Evolutionary conservation across 2,113 vertebrate genomes (phyloP).

Genomic region (Thalassoma bifasciatum): DNA sequence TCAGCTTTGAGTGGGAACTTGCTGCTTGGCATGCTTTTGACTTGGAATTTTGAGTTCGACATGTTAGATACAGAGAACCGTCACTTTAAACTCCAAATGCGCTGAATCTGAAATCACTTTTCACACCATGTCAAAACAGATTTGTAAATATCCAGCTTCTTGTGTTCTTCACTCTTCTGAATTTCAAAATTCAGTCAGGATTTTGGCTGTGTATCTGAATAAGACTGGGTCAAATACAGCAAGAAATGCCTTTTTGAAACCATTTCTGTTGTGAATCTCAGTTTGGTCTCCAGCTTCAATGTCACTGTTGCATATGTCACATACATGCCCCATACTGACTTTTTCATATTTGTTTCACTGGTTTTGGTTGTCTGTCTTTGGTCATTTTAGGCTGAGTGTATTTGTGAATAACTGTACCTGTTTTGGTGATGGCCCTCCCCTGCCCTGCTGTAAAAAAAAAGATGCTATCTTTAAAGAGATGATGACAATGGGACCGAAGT

Average conservation of each 20-base stretch:
- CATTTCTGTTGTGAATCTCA: background rate
- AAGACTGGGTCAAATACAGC: too few relatives aligned
- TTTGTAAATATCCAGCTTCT: too few relatives aligned
- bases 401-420: slow-evolving; percentile 44
- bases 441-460: slow-evolving; percentile 24
- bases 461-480: slow-evolving; percentile 26
- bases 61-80: too few relatives aligned
- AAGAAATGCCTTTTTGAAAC: background rate
- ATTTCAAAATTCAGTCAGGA: background rate
- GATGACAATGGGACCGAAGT: slow-evolving; percentile 30
- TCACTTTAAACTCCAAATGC: too few relatives aligned
- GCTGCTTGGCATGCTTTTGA: too few relatives aligned
- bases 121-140: too few relatives aligned
- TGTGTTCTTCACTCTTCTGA: too few relatives aligned
- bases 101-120: too few relatives aligned
- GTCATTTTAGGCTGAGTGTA: slow-evolving; percentile 58
- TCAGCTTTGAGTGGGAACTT: too few relatives aligned
- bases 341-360: slow-evolving; percentile 44
- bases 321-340: slow-evolving; percentile 39
- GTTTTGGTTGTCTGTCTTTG: slow-evolving; percentile 44
- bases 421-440: slow-evolving; percentile 48
- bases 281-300: slow-evolving; percentile 30
- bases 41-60: too few relatives aligned
- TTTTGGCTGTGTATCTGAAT: background rate
- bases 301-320: slow-evolving; percentile 39